phyloP scores from a whole-genome alignment of 2,797 vertebrate species.

The Neomorphus geoffroyi region DNA sequence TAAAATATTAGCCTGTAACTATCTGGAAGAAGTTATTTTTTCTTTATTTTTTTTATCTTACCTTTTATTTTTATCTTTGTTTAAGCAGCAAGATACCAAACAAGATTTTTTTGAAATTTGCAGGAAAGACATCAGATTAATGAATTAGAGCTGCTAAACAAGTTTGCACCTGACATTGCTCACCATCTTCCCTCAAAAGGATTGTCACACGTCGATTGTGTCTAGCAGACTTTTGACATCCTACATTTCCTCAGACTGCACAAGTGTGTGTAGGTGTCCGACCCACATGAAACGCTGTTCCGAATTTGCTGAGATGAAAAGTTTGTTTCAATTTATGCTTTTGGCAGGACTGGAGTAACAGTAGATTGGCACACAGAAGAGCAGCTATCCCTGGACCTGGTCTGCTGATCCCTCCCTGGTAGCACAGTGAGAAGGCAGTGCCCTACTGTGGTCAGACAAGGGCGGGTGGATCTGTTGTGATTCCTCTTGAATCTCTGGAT shows the following conservation, averaged over 20 bases:
- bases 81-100: not conserved
- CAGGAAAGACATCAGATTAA: not conserved
- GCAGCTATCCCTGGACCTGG: not conserved
- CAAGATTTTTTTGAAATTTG: not conserved
- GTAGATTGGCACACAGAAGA: not conserved
- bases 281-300: not conserved
- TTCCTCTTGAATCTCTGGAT: not conserved
- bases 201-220: not conserved
- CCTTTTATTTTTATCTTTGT: too few species aligned
- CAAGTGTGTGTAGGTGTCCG: fast-evolving
- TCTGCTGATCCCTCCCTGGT: not conserved
- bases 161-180: not conserved
- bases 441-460: too few species aligned
- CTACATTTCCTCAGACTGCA: not conserved
- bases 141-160: not conserved
- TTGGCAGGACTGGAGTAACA: not conserved
- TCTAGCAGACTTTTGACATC: not conserved
- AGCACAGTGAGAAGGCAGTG: not conserved
- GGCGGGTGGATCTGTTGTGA: fast-evolving
- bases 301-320: not conserved
- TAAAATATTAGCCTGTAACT: not conserved
- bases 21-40: not conserved
- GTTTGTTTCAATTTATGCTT: not conserved
- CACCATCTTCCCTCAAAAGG: not conserved
- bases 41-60: too few species aligned